Evolutionary conservation across 2,113 vertebrate genomes (phyloP), one percentile per base, ranked within the genome.

Genomic region (Panurus biarmicus): DNA sequence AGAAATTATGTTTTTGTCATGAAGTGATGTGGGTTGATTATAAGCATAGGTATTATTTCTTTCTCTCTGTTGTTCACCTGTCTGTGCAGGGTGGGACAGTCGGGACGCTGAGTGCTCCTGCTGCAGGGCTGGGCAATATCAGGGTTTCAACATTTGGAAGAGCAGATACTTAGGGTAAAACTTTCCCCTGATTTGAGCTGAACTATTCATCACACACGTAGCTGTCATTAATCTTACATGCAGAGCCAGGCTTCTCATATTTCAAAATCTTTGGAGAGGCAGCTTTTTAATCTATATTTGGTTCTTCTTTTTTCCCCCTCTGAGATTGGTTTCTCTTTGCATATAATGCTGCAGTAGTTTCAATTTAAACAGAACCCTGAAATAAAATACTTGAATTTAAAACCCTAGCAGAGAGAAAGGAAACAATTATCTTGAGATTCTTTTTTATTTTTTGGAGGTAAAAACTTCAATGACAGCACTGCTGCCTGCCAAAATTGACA

Each of bases 211-310:
- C 79, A 93, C 79, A 85, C 92, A 91, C 78, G 81, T 91, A 97
- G 87, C 95, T 93, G 82, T 95, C 97, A 98, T 98, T 98, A 96
- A 97, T 97, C 97, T 98, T 98, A 97, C 75, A 97, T 98, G 95
- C 97, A 98, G 97, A 98, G 91, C 95, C 92, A 94, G 91, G 76
- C 95, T 96, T 87, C 96, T 97, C 96, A 95, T 98, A 96, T 97
- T 98, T 98, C 96, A 98, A 93, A 97, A 90, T 96, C 96, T 96
- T 95, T 87, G 85, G 95, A 94, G 95, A 97, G 94, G 94, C 93
- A 95, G 94, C 78, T 93, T 97, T 98, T 98, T 98, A 98, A 99
- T 98, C 98, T 98, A 90, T 77, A 96, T 96, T 97, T 97, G 97
- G 94, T 95, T 85, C 84, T 77, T 95, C 82, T 95, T 97, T 89